Base-by-base conservation (phyloP, 2,888 invertebrate genomes). In the Exocentrus adspersus region DNA sequence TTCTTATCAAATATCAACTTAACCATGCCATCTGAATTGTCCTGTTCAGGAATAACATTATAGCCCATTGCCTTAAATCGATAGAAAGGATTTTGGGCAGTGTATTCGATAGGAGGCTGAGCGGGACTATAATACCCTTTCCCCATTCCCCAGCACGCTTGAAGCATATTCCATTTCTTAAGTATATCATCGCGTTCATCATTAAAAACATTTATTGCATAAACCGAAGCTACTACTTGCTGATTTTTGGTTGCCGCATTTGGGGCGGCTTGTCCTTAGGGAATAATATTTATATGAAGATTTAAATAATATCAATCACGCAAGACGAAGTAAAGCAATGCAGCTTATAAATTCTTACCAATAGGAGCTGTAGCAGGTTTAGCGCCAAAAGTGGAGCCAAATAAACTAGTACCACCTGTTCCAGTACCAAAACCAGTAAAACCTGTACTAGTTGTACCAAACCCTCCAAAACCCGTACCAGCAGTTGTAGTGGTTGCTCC, bases 51-150 rank as follows among this genome's bases (percentile, higher is more conserved):
- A 70, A 97, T 88, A 16, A 92, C 89, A 71, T 93, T 95, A 80
- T 98, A 98, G 0, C 95, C 95, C 57, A 98, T 93, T 0, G 97
- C 93, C 84, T 97, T 98, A 80, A 98, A 97, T 43, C 95, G 88
- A 77, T 95, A 97, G 52, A 96, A 89, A 0, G 94, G 94, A 81
- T 98, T 98, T 75, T 94, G 92, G 59, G 92, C 91, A 50, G 91
- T 93, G 69, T 97, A 90, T 59, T 93, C 92, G 4, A 97, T 88
- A 0, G 95, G 91, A 1, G 89, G 90, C 4, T 91, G 91, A 71
- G 88, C 89, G 54, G 89, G 87, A 30, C 89, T 90, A 80, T 93
- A 95, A 79, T 91, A 95, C 0, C 91, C 90, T 81, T 92, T 91
- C 2, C 96, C 97, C 10, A 89, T 89, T 14, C 94, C 95, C 92